Evolutionary conservation across 2,113 vertebrate species (phyloP).

Genomic region (Ictalurus furcatus): DNA sequence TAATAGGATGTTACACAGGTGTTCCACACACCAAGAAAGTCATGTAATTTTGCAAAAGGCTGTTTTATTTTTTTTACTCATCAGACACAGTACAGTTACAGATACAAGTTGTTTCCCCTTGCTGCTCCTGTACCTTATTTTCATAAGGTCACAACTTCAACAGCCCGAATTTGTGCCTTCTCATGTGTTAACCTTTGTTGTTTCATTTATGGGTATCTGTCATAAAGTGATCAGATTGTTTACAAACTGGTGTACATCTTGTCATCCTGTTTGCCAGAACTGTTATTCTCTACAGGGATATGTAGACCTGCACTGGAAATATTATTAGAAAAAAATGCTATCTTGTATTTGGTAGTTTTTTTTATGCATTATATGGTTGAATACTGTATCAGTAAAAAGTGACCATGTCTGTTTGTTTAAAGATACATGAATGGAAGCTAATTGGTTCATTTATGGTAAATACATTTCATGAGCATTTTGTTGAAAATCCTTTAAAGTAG

Average conservation of each 20-base stretch:
- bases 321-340: background rate
- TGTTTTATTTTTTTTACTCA: background rate
- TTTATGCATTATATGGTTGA: background rate
- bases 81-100: background rate
- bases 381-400: conserved; percentile 13
- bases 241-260: background rate
- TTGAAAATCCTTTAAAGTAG: conserved; percentile 10
- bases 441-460: background rate
- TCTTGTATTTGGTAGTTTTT: background rate
- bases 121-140: background rate
- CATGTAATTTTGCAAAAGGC: background rate
- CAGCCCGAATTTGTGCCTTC: background rate
- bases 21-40: background rate
- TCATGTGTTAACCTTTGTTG: background rate
- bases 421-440: background rate
- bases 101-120: background rate
- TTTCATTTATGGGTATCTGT: background rate
- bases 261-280: background rate
- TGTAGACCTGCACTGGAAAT: background rate
- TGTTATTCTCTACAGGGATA: background rate
- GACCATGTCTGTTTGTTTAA: background rate
- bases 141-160: background rate
- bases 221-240: background rate
- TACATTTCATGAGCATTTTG: conserved; percentile 9
- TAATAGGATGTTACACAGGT: background rate